These are phyloP conservation scores for Suricata suricatta DNA, from an alignment of 2,113 vertebrate species.

Conservation along the genomic window DNA sequence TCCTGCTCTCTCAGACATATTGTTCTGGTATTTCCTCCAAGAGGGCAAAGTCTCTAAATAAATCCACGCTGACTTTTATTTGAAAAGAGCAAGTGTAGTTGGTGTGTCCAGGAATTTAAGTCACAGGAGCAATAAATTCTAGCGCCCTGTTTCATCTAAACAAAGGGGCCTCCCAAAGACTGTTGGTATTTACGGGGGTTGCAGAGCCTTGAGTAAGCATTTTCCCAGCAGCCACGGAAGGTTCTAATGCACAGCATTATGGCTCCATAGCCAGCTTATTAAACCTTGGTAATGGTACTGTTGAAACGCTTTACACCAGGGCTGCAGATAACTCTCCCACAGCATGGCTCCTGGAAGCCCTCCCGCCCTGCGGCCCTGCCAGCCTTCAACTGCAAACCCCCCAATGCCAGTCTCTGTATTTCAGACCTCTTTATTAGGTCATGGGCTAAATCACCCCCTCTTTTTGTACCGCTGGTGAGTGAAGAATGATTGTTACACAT, in stretches of 20 bases:
- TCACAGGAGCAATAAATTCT: slow-evolving; percentile 70
- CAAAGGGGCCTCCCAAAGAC: slow-evolving; percentile 54
- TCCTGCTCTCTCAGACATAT: background rate
- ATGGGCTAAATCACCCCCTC: background rate
- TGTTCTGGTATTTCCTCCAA: slow-evolving; percentile 39
- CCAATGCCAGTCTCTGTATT: background rate
- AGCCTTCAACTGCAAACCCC: background rate
- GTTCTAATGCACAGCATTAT: slow-evolving; percentile 8
- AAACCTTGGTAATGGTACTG: slow-evolving; percentile 30
- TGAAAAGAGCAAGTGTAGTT: slow-evolving; percentile 71
- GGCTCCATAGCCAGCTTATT: slow-evolving; percentile 65
- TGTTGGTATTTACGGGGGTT: background rate
- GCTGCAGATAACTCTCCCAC: slow-evolving; percentile 21
- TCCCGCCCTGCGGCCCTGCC: background rate
- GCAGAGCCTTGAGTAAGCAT: slow-evolving; percentile 50
- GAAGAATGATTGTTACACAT: background rate
- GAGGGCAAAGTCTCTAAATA: slow-evolving; percentile 66
- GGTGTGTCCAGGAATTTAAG: slow-evolving; percentile 61
- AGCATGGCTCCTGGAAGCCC: background rate
- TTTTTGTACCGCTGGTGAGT: background rate
- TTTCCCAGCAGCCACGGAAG: slow-evolving; percentile 35
- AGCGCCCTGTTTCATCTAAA: slow-evolving; percentile 15
- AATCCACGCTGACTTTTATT: slow-evolving; percentile 65
- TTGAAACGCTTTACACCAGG: slow-evolving; percentile 60
- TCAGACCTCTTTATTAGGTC: background rate